Evolutionary conservation across 2,888 invertebrate genomes (phyloP).

Genomic region (Buathra laborator): DNA sequence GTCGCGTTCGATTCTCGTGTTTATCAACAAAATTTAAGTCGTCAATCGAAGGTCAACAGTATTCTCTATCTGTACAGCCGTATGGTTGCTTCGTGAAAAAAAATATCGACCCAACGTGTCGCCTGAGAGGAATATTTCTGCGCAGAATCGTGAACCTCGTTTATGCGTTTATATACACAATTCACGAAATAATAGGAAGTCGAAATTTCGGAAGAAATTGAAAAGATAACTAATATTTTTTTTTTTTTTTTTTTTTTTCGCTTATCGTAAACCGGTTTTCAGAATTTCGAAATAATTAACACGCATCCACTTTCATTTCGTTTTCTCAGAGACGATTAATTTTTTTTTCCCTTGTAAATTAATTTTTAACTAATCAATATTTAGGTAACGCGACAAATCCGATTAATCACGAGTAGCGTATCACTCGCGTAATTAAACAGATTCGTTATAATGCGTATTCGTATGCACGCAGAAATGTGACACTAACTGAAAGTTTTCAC

Average conservation of each 20-base stretch:
- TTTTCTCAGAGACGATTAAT: slow-evolving; percentile 19
- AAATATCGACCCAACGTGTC: slow-evolving; percentile 44
- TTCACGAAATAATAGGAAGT: background rate
- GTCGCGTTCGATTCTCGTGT: slow-evolving; percentile 12
- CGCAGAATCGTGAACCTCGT: slow-evolving; percentile 38
- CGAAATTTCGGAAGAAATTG: background rate
- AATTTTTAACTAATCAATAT: background rate
- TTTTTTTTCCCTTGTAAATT: background rate
- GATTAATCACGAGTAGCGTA: background rate
- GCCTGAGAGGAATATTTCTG: slow-evolving; percentile 33
- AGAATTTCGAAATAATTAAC: slow-evolving; percentile 6
- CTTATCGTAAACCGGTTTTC: slow-evolving; percentile 4
- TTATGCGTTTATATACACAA: background rate
- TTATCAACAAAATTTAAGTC: slow-evolving; percentile 31
- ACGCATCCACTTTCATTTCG: slow-evolving; percentile 11
- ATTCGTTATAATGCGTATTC: background rate
- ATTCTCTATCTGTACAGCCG: slow-evolving; percentile 37
- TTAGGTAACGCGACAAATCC: background rate
- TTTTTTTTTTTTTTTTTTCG: slow-evolving; percentile 5
- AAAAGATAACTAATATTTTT: background rate
- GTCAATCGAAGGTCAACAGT: slow-evolving; percentile 22
- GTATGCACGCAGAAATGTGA: background rate
- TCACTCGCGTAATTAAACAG: background rate
- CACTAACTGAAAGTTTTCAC: slow-evolving; percentile 48
- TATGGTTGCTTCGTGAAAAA: slow-evolving; percentile 49